phyloP scores from a whole-genome alignment of 2,113 vertebrate species.

The Hemichromis elongatus region DNA sequence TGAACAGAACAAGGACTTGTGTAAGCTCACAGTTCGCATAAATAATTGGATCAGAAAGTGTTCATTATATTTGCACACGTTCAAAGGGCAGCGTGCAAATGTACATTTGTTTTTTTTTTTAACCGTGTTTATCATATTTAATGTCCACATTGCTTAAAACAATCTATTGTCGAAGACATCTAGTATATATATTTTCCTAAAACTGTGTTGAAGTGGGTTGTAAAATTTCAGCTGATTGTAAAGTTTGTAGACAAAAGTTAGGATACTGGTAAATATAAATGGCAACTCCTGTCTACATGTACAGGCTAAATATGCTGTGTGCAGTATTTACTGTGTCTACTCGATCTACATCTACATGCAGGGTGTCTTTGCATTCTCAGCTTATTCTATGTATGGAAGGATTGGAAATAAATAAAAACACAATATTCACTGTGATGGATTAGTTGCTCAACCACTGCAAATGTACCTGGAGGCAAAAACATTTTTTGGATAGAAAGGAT shows the following conservation, averaged over 20 bases:
- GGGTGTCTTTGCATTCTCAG: neutral
- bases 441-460: neutral
- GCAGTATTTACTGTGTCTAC: neutral
- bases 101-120: neutral
- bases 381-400: neutral
- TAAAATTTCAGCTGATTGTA: neutral
- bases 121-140: neutral
- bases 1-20: neutral
- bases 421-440: neutral
- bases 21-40: slow-evolving; percentile 28
- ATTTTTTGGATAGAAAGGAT: neutral
- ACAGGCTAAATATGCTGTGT: neutral
- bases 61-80: slow-evolving; percentile 17
- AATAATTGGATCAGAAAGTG: neutral
- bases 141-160: neutral
- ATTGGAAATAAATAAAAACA: slow-evolving; percentile 34
- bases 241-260: neutral
- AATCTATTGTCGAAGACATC: neutral
- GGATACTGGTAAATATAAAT: neutral
- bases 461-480: neutral
- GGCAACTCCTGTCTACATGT: neutral
- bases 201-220: slow-evolving; percentile 10
- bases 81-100: neutral
- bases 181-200: slow-evolving; percentile 16
- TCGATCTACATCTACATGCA: neutral